A percentile compares a stretch with the other conserved stretches of the same genome.
phyloP scores from a whole-genome alignment of 35 echinoderm and acorn worm genomes.

The Hemicentrotus pulcherrimus region DNA sequence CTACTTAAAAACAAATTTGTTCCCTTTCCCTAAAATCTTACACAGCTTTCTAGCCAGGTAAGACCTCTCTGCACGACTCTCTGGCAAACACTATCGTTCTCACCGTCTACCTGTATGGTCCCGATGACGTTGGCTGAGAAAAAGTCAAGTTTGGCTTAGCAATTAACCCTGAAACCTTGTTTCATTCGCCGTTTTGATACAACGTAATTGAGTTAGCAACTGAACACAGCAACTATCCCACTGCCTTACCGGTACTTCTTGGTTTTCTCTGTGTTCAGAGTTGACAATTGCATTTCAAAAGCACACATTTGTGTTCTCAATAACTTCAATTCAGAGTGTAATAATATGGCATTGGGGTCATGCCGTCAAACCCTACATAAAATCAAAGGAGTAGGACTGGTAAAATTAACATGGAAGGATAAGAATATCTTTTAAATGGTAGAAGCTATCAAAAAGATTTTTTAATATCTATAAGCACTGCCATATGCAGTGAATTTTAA shows the following conservation, averaged over 20 bases:
- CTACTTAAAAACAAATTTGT: background rate
- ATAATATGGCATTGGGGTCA: too few species aligned
- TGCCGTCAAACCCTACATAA: too few species aligned
- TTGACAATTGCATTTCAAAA: background rate
- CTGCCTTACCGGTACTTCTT: background rate
- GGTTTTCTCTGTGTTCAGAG: background rate
- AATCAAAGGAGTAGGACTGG: too few species aligned
- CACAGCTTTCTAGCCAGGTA: background rate
- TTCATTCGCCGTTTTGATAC: background rate
- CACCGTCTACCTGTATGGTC: background rate
- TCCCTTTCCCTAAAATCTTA: background rate
- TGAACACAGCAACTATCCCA: background rate
- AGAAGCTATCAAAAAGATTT: too few species aligned
- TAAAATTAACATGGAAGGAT: too few species aligned
- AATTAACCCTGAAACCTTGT: background rate
- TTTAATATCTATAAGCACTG: too few species aligned
- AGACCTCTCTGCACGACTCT: background rate
- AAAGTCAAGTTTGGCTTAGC: conserved; percentile 10
- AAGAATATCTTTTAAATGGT: too few species aligned
- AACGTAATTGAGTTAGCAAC: background rate
- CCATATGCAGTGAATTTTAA: too few species aligned
- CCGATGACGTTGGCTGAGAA: background rate
- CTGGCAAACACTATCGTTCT: background rate
- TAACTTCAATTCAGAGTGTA: too few species aligned
- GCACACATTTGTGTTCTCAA: too few species aligned